Conservation (phyloP, 2,888 invertebrate species). For the Salpingus planirostris region DNA sequence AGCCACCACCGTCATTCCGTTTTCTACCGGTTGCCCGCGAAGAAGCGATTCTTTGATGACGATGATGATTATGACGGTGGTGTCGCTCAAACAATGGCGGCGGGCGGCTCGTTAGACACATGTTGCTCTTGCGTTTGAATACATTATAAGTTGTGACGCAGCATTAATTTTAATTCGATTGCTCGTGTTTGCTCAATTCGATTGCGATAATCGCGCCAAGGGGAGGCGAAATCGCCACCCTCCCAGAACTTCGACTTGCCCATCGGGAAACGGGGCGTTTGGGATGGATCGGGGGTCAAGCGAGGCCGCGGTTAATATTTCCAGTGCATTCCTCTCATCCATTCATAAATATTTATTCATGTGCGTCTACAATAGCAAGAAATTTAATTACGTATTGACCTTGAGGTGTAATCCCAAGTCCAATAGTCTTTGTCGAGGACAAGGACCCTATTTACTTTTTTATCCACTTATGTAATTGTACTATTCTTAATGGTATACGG, state of each 20-base stretch:
- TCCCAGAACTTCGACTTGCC: too few relatives aligned
- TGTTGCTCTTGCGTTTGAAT: constrained; percentile 26
- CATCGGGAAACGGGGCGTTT: too few relatives aligned
- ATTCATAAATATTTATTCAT: constrained; percentile 25
- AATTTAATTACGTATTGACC: constrained; percentile 23
- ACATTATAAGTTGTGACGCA: constrained; percentile 34
- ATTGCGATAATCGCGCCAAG: constrained; percentile 25
- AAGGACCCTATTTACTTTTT: constrained; percentile 22
- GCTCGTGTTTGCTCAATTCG: constrained; percentile 36
- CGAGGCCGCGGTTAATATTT: constrained; percentile 14
- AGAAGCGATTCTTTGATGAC: too few relatives aligned
- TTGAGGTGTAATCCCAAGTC: constrained; percentile 22
- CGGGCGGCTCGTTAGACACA: constrained; percentile 33
- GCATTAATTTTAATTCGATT: constrained; percentile 36
- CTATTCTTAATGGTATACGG: constrained; percentile 6
- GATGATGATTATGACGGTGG: too few relatives aligned
- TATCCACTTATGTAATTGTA: constrained; percentile 19
- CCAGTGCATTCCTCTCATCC: constrained; percentile 17
- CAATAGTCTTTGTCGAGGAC: constrained; percentile 22
- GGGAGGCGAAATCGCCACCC: too few relatives aligned
- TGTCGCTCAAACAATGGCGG: constrained; percentile 26
- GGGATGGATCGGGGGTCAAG: too few relatives aligned
- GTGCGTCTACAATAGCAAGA: constrained; percentile 21
- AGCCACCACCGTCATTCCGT: constrained; percentile 1
- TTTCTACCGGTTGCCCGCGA: constrained; percentile 4